Percentiles rank a stretch among this genome's conserved stretches.
phyloP scores from a whole-genome alignment of 2,888 invertebrate species.

The Hecatera dysodea region DNA sequence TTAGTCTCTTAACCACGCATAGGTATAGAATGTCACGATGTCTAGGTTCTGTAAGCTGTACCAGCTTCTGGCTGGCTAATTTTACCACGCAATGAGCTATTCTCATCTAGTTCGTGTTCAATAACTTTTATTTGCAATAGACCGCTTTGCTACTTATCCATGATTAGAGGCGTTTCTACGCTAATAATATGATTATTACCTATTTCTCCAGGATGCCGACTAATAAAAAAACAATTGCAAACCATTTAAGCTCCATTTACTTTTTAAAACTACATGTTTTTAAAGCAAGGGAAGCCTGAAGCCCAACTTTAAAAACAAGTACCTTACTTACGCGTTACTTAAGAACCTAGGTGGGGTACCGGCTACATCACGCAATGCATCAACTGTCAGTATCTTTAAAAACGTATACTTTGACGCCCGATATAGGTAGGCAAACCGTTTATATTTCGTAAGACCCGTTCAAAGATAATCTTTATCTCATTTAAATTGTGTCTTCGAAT shows the following conservation, averaged over 20 bases:
- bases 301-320: slow-evolving; percentile 22
- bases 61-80: neutral
- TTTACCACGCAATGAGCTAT: too few species aligned
- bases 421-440: neutral
- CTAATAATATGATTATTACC: slow-evolving; percentile 33
- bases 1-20: too few species aligned
- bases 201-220: slow-evolving; percentile 7
- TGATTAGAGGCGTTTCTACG: slow-evolving; percentile 6
- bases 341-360: slow-evolving; percentile 8
- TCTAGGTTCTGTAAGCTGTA: too few species aligned
- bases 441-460: neutral
- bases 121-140: neutral
- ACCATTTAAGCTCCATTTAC: slow-evolving; percentile 32
- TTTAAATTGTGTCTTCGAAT: neutral
- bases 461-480: neutral
- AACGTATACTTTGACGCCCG: slow-evolving; percentile 16
- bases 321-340: slow-evolving; percentile 21
- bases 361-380: slow-evolving; percentile 33
- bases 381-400: slow-evolving; percentile 27
- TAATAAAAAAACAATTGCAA: slow-evolving; percentile 22
- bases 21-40: too few species aligned
- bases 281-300: slow-evolving; percentile 14
- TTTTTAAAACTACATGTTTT: slow-evolving; percentile 20
- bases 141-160: slow-evolving; percentile 5
- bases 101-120: slow-evolving; percentile 9